Evolutionary conservation across 1,140 invertebrate species (phyloP), one percentile per base, ranked within the genome.

Genomic region (Pissodes strobi): DNA sequence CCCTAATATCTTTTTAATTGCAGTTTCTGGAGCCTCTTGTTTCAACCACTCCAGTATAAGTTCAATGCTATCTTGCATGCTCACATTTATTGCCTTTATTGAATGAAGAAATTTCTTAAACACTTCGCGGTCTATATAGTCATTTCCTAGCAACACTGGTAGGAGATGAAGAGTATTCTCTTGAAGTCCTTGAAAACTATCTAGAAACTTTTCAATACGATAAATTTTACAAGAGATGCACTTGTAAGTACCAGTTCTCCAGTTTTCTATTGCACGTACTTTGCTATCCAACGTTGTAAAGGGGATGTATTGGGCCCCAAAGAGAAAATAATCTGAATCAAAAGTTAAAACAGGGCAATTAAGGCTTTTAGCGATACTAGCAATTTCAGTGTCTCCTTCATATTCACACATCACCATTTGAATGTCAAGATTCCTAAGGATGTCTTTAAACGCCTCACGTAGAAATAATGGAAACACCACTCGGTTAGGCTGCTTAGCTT

Each of bases 291-390:
- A 56, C 8, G 86, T 88, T 56, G 86, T 82, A 45, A 92, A 86
- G 0, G 91, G 90, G 62, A 95, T 90, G 72, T 94, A 94, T 4
- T 84, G 73, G 0, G 92, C 83, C 79, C 92, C 88, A 78, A 89
- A 94, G 52, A 96, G 88, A 75, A 87, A 95, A 81, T 94, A 97
- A 81, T 97, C 94, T 1, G 93, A 95, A 78, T 97, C 94, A 69
- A 89, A 90, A 73, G 91, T 94, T 0, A 97, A 71, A 12, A 96
- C 86, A 2, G 93, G 93, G 72, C 92, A 95, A 34, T 90, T 82
- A 4, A 93, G 80, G 41, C 85, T 80, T 64, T 86, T 85, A 0
- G 92, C 90, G 45, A 95, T 70, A 0, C 87, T 86, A 1, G 91
- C 92, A 58, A 95, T 86, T 72, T 93, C 87, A 65, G 87, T 84